Base-by-base conservation (phyloP, 2,888 invertebrate genomes). In the Aporophyla nigra region DNA sequence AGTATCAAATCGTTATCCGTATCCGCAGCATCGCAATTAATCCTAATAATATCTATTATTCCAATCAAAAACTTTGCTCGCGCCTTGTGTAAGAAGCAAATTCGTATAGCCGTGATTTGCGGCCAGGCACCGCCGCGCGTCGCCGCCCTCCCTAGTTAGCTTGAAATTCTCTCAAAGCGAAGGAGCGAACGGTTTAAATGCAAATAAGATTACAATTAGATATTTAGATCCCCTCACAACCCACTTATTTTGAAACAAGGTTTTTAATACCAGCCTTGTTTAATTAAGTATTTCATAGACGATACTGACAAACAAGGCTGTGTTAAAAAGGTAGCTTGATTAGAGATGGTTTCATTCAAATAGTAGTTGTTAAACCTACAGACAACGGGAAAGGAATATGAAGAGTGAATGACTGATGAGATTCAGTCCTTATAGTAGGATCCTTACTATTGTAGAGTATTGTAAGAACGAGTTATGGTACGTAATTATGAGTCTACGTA, bases 201-300 rank as follows among this genome's bases (percentile, higher is more conserved):
- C 91, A 93, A 93, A 93, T 93, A 91, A 91, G 91, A 91, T 93
- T 92, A 93, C 92, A 93, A 93, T 93, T 92, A 93, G 90, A 92
- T 93, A 93, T 93, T 93, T 92, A 91, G 91, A 91, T 90, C 90
- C 90, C 88, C 87, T 90, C 89, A 87, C 88, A 91, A 90, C 86
- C 89, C 90, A 88, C 88, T 91, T 91, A 92, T 91, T 91, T 89
- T 83, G 83, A 88, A 91, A 89, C 90, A 90, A 92, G 90, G 87
- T 90, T 90, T 90, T 92, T 92, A 91, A 91, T 90, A 90, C 87
- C 76, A 80, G 84, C 73, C 86, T 88, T 90, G 90, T 89, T 90
- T 91, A 87, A 92, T 92, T 90, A 89, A 88, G 82, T 88, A 88
- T 88, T 89, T 88, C 87, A 88, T 90, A 87, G 88, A 86, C 72